phyloP scores from a whole-genome alignment of 2,113 vertebrate species.

The Psilopsiagon aymara region DNA sequence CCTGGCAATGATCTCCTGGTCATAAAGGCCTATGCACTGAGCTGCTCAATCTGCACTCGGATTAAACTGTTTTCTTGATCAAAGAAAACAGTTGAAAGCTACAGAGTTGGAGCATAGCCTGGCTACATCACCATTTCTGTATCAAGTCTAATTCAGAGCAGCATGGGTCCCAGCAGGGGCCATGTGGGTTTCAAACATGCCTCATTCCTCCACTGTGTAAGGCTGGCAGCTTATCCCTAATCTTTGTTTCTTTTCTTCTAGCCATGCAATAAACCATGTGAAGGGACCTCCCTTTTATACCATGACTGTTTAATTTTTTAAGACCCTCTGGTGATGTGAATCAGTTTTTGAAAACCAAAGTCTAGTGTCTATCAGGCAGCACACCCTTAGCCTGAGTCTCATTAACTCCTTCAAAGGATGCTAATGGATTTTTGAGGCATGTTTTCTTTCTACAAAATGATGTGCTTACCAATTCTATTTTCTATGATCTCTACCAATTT shows the following conservation, averaged over 20 bases:
- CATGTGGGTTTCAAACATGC: neutral
- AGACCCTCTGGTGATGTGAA: neutral
- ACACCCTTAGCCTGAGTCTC: neutral
- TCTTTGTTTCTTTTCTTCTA: neutral
- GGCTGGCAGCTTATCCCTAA: neutral
- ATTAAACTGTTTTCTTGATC: neutral
- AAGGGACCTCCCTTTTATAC: neutral
- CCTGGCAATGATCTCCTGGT: neutral
- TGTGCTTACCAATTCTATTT: conserved; percentile 52
- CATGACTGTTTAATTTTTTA: neutral
- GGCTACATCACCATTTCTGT: neutral
- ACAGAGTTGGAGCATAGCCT: neutral
- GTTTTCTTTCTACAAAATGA: conserved; percentile 39
- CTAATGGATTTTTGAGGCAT: conserved; percentile 34
- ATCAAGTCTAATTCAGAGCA: neutral
- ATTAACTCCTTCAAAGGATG: conserved; percentile 41
- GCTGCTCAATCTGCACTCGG: neutral
- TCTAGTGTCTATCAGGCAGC: neutral
- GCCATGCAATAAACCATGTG: neutral
- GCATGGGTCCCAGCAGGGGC: neutral
- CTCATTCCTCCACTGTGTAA: neutral
- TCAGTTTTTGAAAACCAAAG: neutral
- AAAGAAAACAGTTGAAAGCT: conserved; percentile 27
- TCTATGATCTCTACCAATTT: conserved; percentile 40
- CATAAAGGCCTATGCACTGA: neutral